Conservation (phyloP, 2,888 invertebrate species). For the Camponotus fellah region DNA sequence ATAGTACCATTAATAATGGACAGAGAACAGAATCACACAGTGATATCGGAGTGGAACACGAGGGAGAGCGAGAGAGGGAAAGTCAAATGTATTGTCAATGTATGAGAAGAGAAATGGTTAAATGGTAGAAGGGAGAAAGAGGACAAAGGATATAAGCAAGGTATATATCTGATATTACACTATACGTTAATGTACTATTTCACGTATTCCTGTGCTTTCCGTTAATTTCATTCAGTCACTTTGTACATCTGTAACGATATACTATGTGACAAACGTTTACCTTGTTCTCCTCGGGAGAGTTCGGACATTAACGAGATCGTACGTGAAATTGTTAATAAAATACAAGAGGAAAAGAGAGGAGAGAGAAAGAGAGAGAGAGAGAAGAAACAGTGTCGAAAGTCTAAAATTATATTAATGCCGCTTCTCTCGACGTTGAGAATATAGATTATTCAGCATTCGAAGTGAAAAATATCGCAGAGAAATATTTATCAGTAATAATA, state of each 20-base stretch:
- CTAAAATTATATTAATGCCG: constrained; percentile 14
- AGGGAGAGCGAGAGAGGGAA: constrained; percentile 4
- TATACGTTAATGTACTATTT: constrained; percentile 69
- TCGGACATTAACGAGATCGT: neutral
- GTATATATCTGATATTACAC: constrained; percentile 58
- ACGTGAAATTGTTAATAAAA: constrained; percentile 25
- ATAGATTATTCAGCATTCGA: neutral
- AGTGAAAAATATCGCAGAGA: neutral
- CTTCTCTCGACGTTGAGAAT: neutral
- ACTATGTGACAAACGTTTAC: constrained; percentile 56
- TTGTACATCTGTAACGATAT: constrained; percentile 51
- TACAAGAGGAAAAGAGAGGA: neutral
- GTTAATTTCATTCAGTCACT: constrained; percentile 58
- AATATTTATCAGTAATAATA: constrained; percentile 1
- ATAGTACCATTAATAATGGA: constrained; percentile 66
- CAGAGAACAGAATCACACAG: constrained; percentile 29
- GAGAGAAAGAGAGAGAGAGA: neutral
- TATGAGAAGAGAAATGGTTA: constrained; percentile 4
- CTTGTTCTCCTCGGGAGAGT: constrained; percentile 29
- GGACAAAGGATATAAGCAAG: constrained; percentile 7
- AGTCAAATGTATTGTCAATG: constrained; percentile 11
- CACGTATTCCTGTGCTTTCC: constrained; percentile 62
- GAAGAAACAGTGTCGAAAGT: constrained; percentile 6
- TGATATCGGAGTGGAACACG: constrained; percentile 23
- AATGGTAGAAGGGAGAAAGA: constrained; percentile 16